A percentile compares a stretch with the other conserved stretches of the same genome.
phyloP scores from a whole-genome alignment of 2,888 invertebrate species.

The Eupithecia vulgata region DNA sequence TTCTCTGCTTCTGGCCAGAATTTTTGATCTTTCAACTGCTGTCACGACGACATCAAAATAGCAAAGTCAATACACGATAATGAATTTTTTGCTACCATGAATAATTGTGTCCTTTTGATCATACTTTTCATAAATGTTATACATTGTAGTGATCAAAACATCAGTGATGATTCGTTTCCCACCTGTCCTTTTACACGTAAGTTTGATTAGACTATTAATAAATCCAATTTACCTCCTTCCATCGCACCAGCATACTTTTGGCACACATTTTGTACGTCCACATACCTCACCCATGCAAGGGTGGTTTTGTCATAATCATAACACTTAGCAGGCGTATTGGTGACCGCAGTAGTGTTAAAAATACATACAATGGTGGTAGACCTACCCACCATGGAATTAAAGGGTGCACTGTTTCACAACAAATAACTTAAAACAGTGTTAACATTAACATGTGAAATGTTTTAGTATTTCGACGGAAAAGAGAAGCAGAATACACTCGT shows the following conservation, averaged over 20 bases:
- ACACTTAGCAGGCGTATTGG: background rate
- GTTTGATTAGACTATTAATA: slow-evolving; percentile 50
- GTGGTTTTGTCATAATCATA: background rate
- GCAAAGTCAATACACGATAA: slow-evolving; percentile 64
- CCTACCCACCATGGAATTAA: background rate
- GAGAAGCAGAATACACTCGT: slow-evolving; percentile 72
- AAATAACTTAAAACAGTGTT: background rate
- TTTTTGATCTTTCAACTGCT: slow-evolving; percentile 30
- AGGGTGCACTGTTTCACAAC: background rate
- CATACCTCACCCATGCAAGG: background rate
- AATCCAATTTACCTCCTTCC: background rate
- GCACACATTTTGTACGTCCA: background rate
- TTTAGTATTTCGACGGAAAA: slow-evolving; percentile 60
- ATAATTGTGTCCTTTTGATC: slow-evolving; percentile 71
- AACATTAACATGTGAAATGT: slow-evolving; percentile 31
- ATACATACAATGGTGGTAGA: background rate
- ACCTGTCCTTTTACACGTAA: slow-evolving; percentile 66
- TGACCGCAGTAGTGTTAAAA: background rate
- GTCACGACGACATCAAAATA: slow-evolving; percentile 49
- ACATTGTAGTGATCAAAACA: slow-evolving; percentile 56
- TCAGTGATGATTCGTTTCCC: slow-evolving; percentile 56
- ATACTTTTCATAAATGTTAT: slow-evolving; percentile 65
- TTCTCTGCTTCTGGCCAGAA: slow-evolving; percentile 45
- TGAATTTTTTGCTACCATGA: slow-evolving; percentile 72
- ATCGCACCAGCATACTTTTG: too few relatives aligned